These are phyloP conservation scores for Serripes groenlandicus DNA, from an alignment of 2,888 invertebrate genomes.

Conservation along the genomic window DNA sequence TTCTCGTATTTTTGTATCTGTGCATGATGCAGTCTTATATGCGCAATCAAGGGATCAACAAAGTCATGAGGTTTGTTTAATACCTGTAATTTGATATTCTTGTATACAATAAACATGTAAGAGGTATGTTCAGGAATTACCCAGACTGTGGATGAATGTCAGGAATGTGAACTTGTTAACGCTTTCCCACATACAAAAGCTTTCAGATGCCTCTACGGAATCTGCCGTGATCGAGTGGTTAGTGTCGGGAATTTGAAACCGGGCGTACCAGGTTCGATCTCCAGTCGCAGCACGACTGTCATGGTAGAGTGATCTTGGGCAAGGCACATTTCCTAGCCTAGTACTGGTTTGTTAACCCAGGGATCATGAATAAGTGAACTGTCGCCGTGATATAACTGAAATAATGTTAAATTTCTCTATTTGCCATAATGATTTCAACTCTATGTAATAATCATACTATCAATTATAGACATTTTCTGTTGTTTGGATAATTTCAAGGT, in stretches of 20 bases:
- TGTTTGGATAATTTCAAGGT: no score
- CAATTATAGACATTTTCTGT: no score
- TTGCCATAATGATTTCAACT: no score
- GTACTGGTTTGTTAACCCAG: no score
- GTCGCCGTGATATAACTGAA: no score
- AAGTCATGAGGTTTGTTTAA: constrained; percentile 7
- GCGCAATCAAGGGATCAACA: constrained; percentile 26
- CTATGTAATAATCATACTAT: no score
- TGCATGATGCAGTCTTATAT: constrained; percentile 87
- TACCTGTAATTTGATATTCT: neutral
- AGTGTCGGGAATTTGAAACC: neutral
- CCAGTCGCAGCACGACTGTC: no score
- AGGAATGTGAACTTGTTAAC: neutral
- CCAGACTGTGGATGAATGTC: neutral
- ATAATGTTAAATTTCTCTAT: no score
- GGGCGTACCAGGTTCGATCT: neutral
- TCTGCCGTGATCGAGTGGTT: neutral
- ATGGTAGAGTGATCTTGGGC: no score
- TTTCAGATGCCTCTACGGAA: neutral
- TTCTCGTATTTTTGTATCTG: constrained; percentile 86
- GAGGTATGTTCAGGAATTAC: neutral
- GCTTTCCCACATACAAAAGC: neutral
- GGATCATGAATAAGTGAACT: no score
- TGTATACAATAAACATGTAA: neutral
- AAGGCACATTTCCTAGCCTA: no score